Conservation (phyloP, 2,113 vertebrate genomes). For the Crotalus viridis region DNA sequence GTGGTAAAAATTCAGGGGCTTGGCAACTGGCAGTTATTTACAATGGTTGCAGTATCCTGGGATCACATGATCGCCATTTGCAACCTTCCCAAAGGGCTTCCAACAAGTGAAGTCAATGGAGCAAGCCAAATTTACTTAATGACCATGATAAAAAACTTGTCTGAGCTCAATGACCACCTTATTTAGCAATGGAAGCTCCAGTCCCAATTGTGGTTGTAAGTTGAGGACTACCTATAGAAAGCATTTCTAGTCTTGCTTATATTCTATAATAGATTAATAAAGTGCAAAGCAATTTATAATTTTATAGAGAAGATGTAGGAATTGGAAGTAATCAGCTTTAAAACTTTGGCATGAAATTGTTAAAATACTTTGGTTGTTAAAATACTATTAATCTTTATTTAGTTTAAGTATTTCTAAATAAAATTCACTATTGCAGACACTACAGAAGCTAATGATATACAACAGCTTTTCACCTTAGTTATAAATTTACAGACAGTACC, state of each 20-base stretch:
- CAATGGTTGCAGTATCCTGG: not conserved
- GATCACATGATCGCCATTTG: not conserved
- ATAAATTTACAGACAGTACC: conserved; percentile 13
- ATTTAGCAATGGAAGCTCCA: not conserved
- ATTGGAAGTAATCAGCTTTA: not conserved
- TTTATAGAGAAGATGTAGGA: not conserved
- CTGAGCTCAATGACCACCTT: not conserved
- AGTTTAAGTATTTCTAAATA: not conserved
- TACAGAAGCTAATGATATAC: not conserved
- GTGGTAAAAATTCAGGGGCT: no score
- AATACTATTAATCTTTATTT: not conserved
- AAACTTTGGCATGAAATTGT: not conserved
- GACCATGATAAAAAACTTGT: not conserved
- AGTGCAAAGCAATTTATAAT: not conserved
- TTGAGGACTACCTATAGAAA: not conserved
- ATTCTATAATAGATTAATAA: not conserved
- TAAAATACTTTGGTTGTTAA: not conserved
- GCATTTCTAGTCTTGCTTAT: not conserved
- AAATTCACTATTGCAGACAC: not conserved
- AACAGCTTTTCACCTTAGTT: not conserved
- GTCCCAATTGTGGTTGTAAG: not conserved
- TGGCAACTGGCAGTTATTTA: no score
- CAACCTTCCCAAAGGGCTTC: not conserved
- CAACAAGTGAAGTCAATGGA: not conserved
- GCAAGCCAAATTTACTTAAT: not conserved